Base-by-base conservation (phyloP, 2,888 invertebrate genomes). In the Sarcophaga caerulescens region DNA sequence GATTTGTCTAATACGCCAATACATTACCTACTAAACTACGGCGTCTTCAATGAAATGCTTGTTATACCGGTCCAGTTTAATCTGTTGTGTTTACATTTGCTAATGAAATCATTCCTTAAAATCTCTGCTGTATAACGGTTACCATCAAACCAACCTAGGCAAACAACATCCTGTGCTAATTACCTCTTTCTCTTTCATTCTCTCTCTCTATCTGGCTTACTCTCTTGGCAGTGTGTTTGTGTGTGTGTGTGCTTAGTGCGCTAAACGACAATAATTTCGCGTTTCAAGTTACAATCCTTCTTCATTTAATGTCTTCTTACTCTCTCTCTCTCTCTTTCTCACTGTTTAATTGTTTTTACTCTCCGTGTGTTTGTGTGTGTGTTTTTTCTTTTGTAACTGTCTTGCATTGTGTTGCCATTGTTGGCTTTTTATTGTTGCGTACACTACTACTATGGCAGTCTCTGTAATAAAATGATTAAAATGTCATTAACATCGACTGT, bases 391-490 rank as follows among this genome's bases (percentile, higher is more conserved):
- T n/a, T n/a, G n/a, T 47, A 47, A 4, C 47, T 2, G 8, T 35
- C 4, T 47, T 47, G 52, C 52, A 52, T 14, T 52, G 35, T 10
- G 8, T 35, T 35, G 35, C 6, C 2, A 3, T 2, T n/a, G n/a
- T n/a, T n/a, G n/a, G n/a, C n/a, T 25, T 25, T 25, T 25, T 25
- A 25, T 25, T 25, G 35, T 35, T 6, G 6, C 6, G 35, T 35
- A 35, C 35, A 35, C 35, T 6, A 6, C 35, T 35, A 35, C 35
- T n/a, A n/a, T n/a, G n/a, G n/a, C 35, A 35, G 1, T 35, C 35
- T 10, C 35, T 35, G 35, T 35, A 81, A 86, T 35, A 44, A 84
- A 81, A 74, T 75, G 66, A 86, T 86, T 86, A 86, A 86, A 84
- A 84, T 84, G 84, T 81, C 86, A 84, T 86, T 86, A 86, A 84